phyloP scores from a whole-genome alignment of 2,113 vertebrate genomes.

The Sakesphorus luctuosus region DNA sequence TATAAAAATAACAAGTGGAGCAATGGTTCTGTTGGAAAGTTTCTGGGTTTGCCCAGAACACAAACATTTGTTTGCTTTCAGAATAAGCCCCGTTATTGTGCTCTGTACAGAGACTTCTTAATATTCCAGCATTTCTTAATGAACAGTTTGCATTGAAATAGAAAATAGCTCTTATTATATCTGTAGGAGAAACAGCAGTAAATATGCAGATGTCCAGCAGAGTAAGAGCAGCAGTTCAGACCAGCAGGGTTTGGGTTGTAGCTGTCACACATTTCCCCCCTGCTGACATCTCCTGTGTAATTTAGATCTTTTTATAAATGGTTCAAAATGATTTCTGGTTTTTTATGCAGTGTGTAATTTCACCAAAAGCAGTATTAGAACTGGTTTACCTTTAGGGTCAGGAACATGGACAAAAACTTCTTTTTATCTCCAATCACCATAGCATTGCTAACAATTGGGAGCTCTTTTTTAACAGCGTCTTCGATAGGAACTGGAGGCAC shows the following conservation, averaged over 20 bases:
- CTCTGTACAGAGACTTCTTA: not conserved
- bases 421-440: slow-evolving; percentile 86
- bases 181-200: not conserved
- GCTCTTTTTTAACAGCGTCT: slow-evolving; percentile 84
- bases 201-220: not conserved
- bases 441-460: slow-evolving; percentile 85
- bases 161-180: not conserved
- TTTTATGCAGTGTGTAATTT: not conserved
- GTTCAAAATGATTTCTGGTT: not conserved
- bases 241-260: not conserved
- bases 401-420: slow-evolving; percentile 88
- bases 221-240: not conserved
- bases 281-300: not conserved
- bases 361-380: not conserved
- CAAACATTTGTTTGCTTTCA: not conserved
- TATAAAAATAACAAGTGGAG: not conserved
- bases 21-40: not conserved
- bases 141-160: not conserved
- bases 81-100: not conserved
- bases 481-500: slow-evolving; percentile 85
- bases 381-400: slow-evolving; percentile 84
- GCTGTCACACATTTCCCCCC: not conserved
- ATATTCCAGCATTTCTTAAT: not conserved
- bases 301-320: not conserved
- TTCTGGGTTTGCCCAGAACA: not conserved